Evolutionary conservation across 1,140 invertebrate genomes (phyloP).

Genomic region (Drosophila auraria): DNA sequence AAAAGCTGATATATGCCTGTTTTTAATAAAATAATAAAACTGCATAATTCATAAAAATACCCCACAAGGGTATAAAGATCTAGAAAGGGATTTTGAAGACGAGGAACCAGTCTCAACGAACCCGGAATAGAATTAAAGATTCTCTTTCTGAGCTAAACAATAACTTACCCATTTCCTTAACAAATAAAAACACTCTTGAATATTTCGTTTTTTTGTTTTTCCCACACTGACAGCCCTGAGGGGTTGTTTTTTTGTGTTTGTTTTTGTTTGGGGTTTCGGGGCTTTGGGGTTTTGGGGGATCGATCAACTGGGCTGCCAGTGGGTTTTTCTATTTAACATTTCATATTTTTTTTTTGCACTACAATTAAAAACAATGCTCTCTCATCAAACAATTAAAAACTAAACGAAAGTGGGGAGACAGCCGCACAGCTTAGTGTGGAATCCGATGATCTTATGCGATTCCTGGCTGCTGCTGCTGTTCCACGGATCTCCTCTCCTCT

Average conservation of each 20-base stretch:
- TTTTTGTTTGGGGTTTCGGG: conserved; percentile 23
- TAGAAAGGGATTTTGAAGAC: too few relatives aligned
- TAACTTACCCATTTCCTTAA: background rate
- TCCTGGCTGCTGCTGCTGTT: conserved; percentile 14
- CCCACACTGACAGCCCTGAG: conserved; percentile 21
- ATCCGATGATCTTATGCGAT: background rate
- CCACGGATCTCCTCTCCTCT: conserved; percentile 9
- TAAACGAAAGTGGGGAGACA: conserved; percentile 44
- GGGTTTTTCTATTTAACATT: conserved; percentile 68
- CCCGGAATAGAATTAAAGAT: background rate
- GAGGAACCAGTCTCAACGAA: too few relatives aligned
- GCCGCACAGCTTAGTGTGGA: background rate
- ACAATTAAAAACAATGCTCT: conserved; percentile 68
- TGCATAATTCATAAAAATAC: too few relatives aligned
- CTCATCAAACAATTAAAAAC: conserved; percentile 67
- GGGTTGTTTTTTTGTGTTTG: background rate
- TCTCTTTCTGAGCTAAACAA: background rate
- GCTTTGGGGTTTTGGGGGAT: conserved; percentile 1
- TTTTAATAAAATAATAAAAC: too few relatives aligned
- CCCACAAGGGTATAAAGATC: too few relatives aligned
- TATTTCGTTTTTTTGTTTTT: conserved; percentile 22
- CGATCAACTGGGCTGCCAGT: conserved; percentile 11
- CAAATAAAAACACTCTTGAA: conserved; percentile 5
- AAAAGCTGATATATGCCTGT: too few relatives aligned
- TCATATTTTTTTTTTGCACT: conserved; percentile 46